A percentile compares a stretch with the other conserved stretches of the same genome.
Evolutionary conservation across 2,113 vertebrate species (phyloP).

Genomic region (Psophia crepitans): DNA sequence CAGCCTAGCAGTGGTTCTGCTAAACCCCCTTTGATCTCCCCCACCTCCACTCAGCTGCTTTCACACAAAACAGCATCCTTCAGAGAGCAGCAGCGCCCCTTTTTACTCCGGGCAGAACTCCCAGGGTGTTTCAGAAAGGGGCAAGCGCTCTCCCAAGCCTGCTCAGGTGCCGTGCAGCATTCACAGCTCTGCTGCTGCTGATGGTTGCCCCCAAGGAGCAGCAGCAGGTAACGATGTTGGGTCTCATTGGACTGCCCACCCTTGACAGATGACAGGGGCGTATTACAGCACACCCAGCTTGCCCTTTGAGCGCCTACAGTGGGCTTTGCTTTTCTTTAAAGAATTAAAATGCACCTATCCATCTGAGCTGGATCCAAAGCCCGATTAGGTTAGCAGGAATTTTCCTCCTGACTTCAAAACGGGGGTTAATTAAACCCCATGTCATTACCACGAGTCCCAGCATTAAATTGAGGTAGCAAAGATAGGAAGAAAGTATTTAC

Average conservation of each 20-base stretch:
- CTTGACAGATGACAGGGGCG: neutral
- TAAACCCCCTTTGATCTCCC: rapidly evolving
- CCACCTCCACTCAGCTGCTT: neutral
- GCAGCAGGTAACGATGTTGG: neutral
- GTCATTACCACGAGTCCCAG: neutral
- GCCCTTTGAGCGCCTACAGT: neutral
- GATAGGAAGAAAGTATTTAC: neutral
- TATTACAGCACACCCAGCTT: neutral
- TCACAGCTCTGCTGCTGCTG: neutral
- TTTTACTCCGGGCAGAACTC: neutral
- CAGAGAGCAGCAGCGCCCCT: neutral
- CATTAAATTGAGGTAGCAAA: neutral
- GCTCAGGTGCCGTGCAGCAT: neutral
- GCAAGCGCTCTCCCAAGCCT: neutral
- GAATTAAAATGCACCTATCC: neutral
- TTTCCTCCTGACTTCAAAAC: neutral
- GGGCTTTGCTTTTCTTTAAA: neutral
- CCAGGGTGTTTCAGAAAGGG: neutral
- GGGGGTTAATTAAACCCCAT: neutral
- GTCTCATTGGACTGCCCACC: neutral
- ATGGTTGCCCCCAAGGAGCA: neutral
- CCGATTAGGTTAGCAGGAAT: neutral
- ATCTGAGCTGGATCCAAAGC: neutral
- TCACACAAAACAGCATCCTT: neutral
- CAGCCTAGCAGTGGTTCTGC: neutral